A percentile compares a stretch with the other conserved stretches of the same genome.
Conservation (phyloP, 2,113 vertebrate genomes). For the Crypturellus undulatus region DNA sequence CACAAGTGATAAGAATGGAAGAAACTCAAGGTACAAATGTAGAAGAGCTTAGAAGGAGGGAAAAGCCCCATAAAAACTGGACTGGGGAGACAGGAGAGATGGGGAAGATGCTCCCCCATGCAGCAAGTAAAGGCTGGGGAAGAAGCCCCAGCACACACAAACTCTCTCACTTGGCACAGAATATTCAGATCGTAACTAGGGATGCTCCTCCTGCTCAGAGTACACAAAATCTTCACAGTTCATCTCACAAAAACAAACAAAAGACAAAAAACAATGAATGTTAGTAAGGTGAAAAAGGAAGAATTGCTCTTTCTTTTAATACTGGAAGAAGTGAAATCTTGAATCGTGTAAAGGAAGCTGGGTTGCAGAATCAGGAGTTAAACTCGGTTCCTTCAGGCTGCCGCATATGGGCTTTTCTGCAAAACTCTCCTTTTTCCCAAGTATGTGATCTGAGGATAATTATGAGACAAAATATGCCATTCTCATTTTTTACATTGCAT, state of each 20-base stretch:
- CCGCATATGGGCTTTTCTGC: neutral
- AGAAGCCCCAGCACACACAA: neutral
- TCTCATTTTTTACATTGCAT: neutral
- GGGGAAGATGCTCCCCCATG: neutral
- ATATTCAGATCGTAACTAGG: constrained; percentile 8
- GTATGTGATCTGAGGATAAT: neutral
- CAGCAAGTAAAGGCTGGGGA: neutral
- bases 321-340: neutral
- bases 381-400: neutral
- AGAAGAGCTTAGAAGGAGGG: neutral
- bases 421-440: neutral
- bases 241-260: neutral
- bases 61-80: neutral
- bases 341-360: neutral
- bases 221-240: neutral
- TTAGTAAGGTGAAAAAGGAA: neutral
- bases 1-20: neutral
- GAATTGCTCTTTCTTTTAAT: neutral
- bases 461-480: neutral
- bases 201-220: neutral
- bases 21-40: neutral
- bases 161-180: neutral
- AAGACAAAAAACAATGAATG: neutral
- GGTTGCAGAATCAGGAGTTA: neutral
- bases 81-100: neutral